Evolutionary conservation across 2,797 vertebrate genomes (phyloP), one percentile per base, ranked within the genome.

Genomic region (Champsocephalus esox): DNA sequence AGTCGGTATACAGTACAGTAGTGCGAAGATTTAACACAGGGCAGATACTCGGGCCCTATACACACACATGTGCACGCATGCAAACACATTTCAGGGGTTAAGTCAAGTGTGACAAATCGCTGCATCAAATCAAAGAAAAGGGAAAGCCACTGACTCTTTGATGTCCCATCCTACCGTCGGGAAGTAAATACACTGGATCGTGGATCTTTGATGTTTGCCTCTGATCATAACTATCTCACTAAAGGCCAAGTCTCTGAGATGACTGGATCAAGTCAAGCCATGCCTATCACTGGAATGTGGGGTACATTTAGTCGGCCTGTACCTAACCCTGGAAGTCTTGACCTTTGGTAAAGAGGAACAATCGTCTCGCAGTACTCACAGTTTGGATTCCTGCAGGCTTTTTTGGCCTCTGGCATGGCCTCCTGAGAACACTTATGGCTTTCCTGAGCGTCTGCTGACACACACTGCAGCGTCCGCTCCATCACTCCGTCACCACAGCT

Each of bases 381-480:
- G 81, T 93, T 94, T 4, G 94, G 95, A 77, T 93, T 96, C 70
- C 92, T 95, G 85, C 97, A 99, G 9, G 87, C 52, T 82, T 95
- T 95, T 55, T 86, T 95, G 71, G 95, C 93, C 74, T 96, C 96
- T 0, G 98, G 98, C 82, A 92, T 96, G 69, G 89, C 46, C 9
- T 95, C 93, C 0, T 2, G n/a, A 0, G 87, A 90, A 88, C 97
- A 99, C 41, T 91, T 68, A 34, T 83, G 74, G 84, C 96, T 95
- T 81, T 94, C 87, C 59, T 95, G 94, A 66, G 96, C 96, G 0
- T 95, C 92, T 0, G 94, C 93, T 0, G 96, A 95, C 70, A 96
- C 67, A 80, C 98, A 99, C 82, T 96, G 96, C 88, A 99, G 96
- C 0, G 93, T 96, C 73, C 98, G 95, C 69, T 97, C 96, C 94